A percentile compares a stretch with the other conserved stretches of the same genome.
These are phyloP conservation scores for Nothocercus nigrocapillus DNA, from an alignment of 2,113 vertebrate genomes.

Conservation along the genomic window DNA sequence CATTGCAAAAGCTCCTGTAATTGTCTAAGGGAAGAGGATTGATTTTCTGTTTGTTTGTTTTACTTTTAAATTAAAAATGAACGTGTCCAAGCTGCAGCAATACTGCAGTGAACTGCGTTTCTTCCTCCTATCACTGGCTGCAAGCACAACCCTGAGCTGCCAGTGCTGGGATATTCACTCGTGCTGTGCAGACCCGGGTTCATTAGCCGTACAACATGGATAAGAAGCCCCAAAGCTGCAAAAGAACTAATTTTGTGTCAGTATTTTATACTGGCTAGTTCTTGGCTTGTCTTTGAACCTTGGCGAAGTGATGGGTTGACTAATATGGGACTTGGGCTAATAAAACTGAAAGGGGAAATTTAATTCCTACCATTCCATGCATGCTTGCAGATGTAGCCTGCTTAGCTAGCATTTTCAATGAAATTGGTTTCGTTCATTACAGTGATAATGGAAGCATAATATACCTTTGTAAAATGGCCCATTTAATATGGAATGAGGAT, in stretches of 20 bases:
- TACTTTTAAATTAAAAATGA: no score
- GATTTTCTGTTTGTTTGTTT: neutral
- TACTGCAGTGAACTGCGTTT: neutral
- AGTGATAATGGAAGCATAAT: neutral
- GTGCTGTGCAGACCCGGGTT: neutral
- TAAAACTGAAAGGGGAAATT: neutral
- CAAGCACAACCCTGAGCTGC: neutral
- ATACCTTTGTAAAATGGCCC: neutral
- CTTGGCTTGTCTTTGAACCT: neutral
- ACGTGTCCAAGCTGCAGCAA: neutral
- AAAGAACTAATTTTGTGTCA: neutral
- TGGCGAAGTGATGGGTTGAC: neutral
- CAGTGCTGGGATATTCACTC: neutral
- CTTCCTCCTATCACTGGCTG: neutral
- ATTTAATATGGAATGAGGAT: rapidly evolving
- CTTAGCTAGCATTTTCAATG: neutral
- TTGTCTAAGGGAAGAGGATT: neutral
- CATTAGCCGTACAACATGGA: neutral
- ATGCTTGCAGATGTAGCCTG: neutral
- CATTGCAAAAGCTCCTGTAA: neutral
- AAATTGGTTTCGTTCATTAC: neutral
- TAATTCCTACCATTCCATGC: neutral
- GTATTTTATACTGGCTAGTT: neutral
- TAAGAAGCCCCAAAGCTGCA: neutral
- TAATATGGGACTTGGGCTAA: neutral